phyloP scores from a whole-genome alignment of 2,113 vertebrate species.

The Heliornis fulica region DNA sequence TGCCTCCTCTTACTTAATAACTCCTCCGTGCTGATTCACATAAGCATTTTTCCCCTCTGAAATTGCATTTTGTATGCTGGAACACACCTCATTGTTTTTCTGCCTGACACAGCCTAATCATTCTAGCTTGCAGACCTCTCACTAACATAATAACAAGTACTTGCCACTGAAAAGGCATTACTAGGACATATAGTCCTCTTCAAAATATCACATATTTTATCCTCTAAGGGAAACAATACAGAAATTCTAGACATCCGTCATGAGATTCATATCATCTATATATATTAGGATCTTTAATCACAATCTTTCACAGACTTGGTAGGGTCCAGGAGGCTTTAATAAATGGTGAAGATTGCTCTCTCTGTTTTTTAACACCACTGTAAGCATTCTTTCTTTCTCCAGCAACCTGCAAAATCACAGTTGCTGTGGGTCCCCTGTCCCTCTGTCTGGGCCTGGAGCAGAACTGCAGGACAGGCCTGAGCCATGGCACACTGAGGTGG shows the following conservation, averaged over 20 bases:
- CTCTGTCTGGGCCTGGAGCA: rapidly evolving
- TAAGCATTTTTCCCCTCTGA: not conserved
- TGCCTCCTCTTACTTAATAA: not conserved
- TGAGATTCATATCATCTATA: not conserved
- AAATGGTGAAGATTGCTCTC: not conserved
- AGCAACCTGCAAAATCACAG: not conserved
- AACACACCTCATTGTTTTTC: conserved; percentile 28
- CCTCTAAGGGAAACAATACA: not conserved
- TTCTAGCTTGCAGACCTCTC: conserved; percentile 9
- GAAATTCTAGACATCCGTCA: not conserved
- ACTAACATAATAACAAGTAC: not conserved
- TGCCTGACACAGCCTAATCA: conserved; percentile 19
- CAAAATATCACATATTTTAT: not conserved
- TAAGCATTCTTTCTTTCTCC: not conserved
- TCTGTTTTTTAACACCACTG: not conserved
- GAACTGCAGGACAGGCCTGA: rapidly evolving
- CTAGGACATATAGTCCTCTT: not conserved
- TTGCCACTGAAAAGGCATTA: not conserved
- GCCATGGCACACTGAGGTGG: rapidly evolving
- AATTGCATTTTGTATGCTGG: conserved; percentile 20
- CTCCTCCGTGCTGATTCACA: not conserved
- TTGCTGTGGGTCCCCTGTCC: rapidly evolving
- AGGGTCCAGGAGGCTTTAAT: not conserved
- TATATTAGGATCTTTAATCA: not conserved
- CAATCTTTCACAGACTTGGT: not conserved